Conservation (phyloP, 1,140 invertebrate genomes). For the Drosophila ambigua region DNA sequence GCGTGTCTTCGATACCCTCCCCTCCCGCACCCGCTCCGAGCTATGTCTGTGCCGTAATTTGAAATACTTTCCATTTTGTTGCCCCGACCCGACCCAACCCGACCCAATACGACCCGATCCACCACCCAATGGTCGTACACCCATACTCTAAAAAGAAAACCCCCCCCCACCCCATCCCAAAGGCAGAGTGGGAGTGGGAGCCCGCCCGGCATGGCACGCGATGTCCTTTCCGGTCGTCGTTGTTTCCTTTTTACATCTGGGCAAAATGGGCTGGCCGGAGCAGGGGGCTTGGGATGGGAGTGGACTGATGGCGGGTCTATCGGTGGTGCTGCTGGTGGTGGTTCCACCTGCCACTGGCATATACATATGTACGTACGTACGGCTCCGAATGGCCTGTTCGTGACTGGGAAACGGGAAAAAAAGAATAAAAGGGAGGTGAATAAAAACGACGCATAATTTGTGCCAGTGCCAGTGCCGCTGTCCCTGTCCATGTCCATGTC, state of each 20-base stretch:
- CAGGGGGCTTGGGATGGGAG: neutral
- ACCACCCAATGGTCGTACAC: slow-evolving; percentile 12
- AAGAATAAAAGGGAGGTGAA: slow-evolving; percentile 11
- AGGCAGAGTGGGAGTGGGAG: slow-evolving; percentile 40
- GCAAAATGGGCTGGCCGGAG: neutral
- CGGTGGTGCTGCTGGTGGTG: neutral
- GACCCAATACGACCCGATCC: neutral
- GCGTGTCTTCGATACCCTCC: slow-evolving; percentile 33
- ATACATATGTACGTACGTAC: neutral
- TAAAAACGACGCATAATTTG: slow-evolving; percentile 78
- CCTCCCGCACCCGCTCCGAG: neutral
- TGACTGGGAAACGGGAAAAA: slow-evolving; percentile 49
- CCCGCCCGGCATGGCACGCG: slow-evolving; percentile 64
- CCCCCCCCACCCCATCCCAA: slow-evolving; percentile 8
- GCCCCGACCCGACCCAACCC: slow-evolving; percentile 18
- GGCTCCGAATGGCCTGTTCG: slow-evolving; percentile 67
- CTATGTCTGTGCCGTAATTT: slow-evolving; percentile 61
- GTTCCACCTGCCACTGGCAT: slow-evolving; percentile 9
- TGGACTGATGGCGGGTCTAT: neutral
- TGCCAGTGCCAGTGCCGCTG: slow-evolving; percentile 62
- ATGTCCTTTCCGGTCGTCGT: slow-evolving; percentile 82
- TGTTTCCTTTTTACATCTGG: slow-evolving; percentile 71
- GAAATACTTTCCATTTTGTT: slow-evolving; percentile 82
- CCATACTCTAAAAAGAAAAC: slow-evolving; percentile 6
- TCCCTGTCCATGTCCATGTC: slow-evolving; percentile 39